phyloP scores from a whole-genome alignment of 37 sponge, comb jelly and placozoan genomes.

The Cliona cf. orientalis region DNA sequence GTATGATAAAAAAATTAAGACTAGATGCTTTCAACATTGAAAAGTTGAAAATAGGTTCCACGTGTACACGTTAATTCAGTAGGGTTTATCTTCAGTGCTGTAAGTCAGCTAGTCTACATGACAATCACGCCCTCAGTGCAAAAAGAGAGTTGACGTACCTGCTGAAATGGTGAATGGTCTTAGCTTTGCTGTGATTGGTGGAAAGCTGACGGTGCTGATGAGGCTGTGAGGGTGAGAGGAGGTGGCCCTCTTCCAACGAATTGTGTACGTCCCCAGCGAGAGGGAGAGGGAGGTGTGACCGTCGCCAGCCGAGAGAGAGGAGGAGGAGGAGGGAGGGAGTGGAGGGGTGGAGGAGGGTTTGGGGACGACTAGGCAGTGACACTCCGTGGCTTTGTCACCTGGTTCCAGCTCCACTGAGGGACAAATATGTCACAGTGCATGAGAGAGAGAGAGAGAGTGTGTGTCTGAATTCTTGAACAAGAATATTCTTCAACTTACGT shows the following conservation, averaged over 20 bases:
- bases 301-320: constrained; percentile 24
- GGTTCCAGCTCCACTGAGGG: constrained; percentile 48
- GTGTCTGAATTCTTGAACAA: background rate
- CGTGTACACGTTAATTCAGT: background rate
- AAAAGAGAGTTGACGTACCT: constrained; percentile 22
- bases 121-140: background rate
- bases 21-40: background rate
- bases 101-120: no score
- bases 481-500: constrained; percentile 9
- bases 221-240: background rate
- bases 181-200: constrained; percentile 18
- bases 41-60: background rate
- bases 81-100: background rate
- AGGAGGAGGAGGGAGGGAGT: background rate
- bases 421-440: background rate
- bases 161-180: constrained; percentile 33
- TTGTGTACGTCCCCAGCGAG: constrained; percentile 42
- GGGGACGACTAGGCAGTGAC: constrained; percentile 17
- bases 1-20: background rate
- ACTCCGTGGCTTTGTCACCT: constrained; percentile 39
- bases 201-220: constrained; percentile 24
- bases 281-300: background rate
- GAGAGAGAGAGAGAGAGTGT: background rate
- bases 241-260: constrained; percentile 37
- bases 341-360: background rate